Conservation (phyloP, 2,888 invertebrate species). For the Magallana nippona region DNA sequence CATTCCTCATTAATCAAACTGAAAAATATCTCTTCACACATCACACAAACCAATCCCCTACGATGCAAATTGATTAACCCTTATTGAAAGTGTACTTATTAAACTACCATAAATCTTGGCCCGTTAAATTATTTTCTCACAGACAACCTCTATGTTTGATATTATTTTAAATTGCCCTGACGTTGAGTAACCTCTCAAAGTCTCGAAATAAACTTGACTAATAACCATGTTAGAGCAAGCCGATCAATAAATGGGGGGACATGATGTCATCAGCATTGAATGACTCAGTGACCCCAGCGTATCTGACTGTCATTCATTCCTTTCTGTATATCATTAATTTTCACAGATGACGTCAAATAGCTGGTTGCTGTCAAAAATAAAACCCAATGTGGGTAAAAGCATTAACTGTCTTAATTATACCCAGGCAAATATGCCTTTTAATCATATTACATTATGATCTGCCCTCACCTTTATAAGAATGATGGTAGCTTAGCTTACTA, state of each 20-base stretch:
- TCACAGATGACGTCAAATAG: background rate
- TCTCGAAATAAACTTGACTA: constrained; percentile 30
- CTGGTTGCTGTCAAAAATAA: background rate
- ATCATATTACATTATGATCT: too few relatives aligned
- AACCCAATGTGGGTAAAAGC: background rate
- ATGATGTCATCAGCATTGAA: background rate
- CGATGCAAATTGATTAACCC: too few relatives aligned
- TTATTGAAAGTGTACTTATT: background rate
- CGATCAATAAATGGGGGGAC: background rate
- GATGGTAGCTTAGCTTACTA: too few relatives aligned
- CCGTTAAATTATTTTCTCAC: too few relatives aligned
- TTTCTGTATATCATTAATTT: background rate
- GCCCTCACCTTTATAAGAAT: too few relatives aligned
- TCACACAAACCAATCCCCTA: too few relatives aligned
- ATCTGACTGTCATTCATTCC: background rate
- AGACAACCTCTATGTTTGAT: too few relatives aligned
- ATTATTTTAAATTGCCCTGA: background rate
- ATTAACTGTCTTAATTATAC: too few relatives aligned
- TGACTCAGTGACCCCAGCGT: background rate
- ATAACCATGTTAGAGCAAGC: background rate
- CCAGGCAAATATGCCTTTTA: too few relatives aligned
- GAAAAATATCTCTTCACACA: too few relatives aligned
- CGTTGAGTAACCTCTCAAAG: background rate
- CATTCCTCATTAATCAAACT: too few relatives aligned
- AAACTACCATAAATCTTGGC: background rate